Base-by-base conservation (phyloP, 2,113 vertebrate genomes). In the Neolamprologus brichardi region DNA sequence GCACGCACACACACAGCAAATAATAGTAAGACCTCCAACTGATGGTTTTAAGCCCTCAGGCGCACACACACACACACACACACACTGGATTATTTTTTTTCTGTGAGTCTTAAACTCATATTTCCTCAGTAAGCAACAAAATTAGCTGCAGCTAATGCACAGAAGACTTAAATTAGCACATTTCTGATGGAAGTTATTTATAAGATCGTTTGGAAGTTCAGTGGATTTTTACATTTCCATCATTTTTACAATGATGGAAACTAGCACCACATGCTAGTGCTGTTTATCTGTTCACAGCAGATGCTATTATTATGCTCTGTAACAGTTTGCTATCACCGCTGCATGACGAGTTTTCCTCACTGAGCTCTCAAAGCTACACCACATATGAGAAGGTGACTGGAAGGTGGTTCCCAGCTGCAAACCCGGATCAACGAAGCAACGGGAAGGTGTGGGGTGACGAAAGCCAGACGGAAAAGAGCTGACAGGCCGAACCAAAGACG, bases 21-120 rank as follows among this genome's bases (percentile, higher is more conserved):
- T 72, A 79, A 85, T 60, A 79, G 85, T 80, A 34, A 88, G 87
- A 92, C 90, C 88, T 87, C 89, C 92, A 77, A 89, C 88, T 79
- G 83, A 92, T 86, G 89, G 72, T 60, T 92, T 79, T 62, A 81
- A 89, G 56, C 84, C 87, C 82, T 4, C 13, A 82, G 87, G 85
- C 67, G 0, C 23, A 25, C 54, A 34, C 23, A 25, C 54, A 34
- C 18, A 49, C 25, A 28, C 51, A 30, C 18, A 9, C 8, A 34
- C 32, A 34, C 32, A 54, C 23, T 1, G 62, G 62, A 67, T 39
- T 20, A 5, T 67, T 67, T 67, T 41, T 70, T 70, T 70, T 9
- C 14, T 0, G 3, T 28, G 70, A 49, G 9, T 49, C 70, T 75
- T 75, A 75, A 75, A 49, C 0, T 75, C 23, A 75, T 11, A 75